Percentiles rank a stretch among this genome's conserved stretches.
Evolutionary conservation across 2,113 vertebrate species (phyloP).

Genomic region (Gymnogyps californianus): DNA sequence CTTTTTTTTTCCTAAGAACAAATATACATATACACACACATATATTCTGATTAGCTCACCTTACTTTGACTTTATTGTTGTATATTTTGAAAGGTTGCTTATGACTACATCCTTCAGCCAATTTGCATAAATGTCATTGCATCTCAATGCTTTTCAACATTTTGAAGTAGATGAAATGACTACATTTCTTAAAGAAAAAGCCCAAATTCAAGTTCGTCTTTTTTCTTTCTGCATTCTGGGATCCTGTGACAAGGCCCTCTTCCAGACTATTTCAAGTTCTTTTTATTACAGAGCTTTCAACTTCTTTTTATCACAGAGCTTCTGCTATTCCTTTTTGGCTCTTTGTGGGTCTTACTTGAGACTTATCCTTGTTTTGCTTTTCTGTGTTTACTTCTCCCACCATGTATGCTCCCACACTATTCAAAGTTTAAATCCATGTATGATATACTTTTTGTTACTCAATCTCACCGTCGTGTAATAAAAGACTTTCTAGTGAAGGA

Average conservation of each 20-base stretch:
- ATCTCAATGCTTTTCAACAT: background rate
- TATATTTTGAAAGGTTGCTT: background rate
- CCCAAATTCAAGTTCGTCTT: background rate
- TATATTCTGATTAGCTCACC: background rate
- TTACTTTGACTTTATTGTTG: background rate
- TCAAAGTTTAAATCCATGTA: background rate
- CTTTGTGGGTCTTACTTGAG: background rate
- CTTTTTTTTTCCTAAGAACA: background rate
- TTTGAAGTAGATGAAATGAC: background rate
- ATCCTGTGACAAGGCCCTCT: background rate
- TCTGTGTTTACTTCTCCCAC: background rate
- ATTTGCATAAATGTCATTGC: background rate
- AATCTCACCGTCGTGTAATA: background rate
- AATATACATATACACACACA: no score
- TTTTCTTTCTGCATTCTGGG: background rate
- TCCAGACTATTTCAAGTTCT: background rate
- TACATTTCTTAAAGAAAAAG: background rate
- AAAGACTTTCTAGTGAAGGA: background rate
- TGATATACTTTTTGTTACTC: background rate
- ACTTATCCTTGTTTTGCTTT: background rate
- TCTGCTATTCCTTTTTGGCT: background rate
- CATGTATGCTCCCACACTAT: accelerated
- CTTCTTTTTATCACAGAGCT: background rate
- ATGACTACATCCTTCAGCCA: background rate
- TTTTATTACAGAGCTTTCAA: background rate